These are phyloP conservation scores for Picus viridis DNA, from an alignment of 2,797 vertebrate species.

Conservation along the genomic window DNA sequence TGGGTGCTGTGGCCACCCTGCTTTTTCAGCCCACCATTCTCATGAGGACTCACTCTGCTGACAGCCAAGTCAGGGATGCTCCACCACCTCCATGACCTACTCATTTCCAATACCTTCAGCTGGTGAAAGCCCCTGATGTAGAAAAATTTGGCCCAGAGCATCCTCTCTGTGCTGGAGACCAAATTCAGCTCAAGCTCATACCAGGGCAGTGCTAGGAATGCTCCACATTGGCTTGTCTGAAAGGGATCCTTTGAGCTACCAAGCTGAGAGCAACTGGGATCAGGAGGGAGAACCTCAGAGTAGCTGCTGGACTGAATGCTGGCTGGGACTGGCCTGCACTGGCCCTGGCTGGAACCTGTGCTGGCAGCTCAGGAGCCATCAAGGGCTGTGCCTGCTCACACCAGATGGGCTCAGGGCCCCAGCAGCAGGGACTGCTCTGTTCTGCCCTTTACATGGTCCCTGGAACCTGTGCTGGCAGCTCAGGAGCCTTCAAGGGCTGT, in stretches of 20 bases:
- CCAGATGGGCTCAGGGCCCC: too few relatives aligned
- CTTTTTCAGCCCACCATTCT: rapidly evolving
- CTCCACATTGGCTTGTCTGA: background rate
- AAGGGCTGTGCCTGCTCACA: too few relatives aligned
- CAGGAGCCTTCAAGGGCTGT: too few relatives aligned
- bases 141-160: background rate
- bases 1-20: rapidly evolving
- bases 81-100: background rate
- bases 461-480: too few relatives aligned
- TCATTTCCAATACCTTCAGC: background rate
- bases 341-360: background rate
- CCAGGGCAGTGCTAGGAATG: background rate
- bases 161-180: background rate
- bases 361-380: too few relatives aligned
- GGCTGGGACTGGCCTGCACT: background rate
- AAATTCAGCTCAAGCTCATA: rapidly evolving
- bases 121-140: background rate
- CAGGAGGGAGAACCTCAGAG: background rate
- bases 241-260: background rate
- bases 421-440: too few relatives aligned
- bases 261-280: background rate
- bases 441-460: too few relatives aligned
- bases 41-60: rapidly evolving
- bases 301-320: rapidly evolving
- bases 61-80: background rate